A percentile compares a stretch with the other conserved stretches of the same genome.
phyloP scores from a whole-genome alignment of 2,113 vertebrate genomes.

The Macrotus californicus region DNA sequence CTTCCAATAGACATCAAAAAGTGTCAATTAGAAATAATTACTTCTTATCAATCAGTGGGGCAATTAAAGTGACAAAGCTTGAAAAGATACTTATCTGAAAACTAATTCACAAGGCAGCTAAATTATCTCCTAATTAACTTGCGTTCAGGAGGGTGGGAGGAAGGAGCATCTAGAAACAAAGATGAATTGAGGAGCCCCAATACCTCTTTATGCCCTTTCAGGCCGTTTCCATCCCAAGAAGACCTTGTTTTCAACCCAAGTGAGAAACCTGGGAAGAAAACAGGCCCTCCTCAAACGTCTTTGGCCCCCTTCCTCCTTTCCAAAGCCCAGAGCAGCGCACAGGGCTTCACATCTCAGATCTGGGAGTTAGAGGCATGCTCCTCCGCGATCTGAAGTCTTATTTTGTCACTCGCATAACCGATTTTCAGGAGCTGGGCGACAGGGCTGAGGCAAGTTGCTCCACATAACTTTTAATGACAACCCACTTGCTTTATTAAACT shows the following conservation, averaged over 20 bases:
- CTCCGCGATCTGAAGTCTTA: background rate
- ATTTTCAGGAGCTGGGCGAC: background rate
- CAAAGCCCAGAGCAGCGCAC: background rate
- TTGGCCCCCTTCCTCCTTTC: background rate
- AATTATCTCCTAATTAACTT: slow-evolving; percentile 80
- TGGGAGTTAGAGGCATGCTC: background rate
- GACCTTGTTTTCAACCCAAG: background rate
- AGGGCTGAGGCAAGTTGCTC: background rate
- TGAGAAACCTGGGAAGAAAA: background rate
- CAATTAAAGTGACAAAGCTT: slow-evolving; percentile 79
- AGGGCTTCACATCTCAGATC: background rate
- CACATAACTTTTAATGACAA: slow-evolving; percentile 33
- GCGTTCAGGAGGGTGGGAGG: slow-evolving; percentile 50
- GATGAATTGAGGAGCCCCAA: slow-evolving; percentile 57
- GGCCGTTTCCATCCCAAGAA: background rate
- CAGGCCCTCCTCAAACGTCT: background rate
- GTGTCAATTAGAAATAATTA: slow-evolving; percentile 76
- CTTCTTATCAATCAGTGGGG: slow-evolving; percentile 75
- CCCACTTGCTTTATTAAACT: background rate
- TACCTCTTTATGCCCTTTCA: slow-evolving; percentile 15
- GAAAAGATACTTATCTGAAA: slow-evolving; percentile 76
- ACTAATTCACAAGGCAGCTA: slow-evolving; percentile 76
- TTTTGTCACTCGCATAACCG: background rate
- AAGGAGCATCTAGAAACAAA: slow-evolving; percentile 55
- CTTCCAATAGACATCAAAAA: slow-evolving; percentile 75